Conservation (phyloP, 2,888 invertebrate species). For the Caenorhabditis sp. region DNA sequence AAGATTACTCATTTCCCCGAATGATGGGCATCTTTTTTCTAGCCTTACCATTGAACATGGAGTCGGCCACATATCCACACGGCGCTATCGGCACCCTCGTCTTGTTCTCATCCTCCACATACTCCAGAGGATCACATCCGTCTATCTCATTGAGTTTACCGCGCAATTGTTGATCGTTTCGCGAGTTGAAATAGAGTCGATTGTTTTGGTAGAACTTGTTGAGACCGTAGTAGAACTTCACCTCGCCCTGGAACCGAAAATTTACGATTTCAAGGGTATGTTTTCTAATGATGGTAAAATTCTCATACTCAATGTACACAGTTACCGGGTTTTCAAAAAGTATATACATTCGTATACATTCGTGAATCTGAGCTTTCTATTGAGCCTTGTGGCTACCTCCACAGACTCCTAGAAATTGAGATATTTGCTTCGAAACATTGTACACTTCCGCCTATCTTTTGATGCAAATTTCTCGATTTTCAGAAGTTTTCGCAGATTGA, state of each 20-base stretch:
- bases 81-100: constrained; percentile 89
- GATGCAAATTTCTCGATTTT: no score
- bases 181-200: constrained; percentile 95
- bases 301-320: no score
- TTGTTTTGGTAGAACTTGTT: constrained; percentile 99
- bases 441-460: no score
- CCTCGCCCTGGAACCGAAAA: constrained; percentile 85
- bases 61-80: constrained; percentile 99
- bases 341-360: no score
- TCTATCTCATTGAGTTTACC: constrained; percentile 86
- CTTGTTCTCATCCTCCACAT: constrained; percentile 31
- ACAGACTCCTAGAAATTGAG: no score
- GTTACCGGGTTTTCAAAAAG: no score
- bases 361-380: no score
- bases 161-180: constrained; percentile 91
- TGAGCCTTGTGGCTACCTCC: no score
- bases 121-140: constrained; percentile 74
- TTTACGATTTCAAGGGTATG: background rate
- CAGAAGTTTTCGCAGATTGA: no score
- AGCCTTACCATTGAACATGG: constrained; percentile 92
- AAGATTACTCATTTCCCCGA: background rate
- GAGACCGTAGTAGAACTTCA: constrained; percentile 97
- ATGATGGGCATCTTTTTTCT: background rate
- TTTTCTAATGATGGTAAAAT: background rate
- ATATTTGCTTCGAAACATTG: no score